phyloP scores from a whole-genome alignment of 2,113 vertebrate species.

The Oryzias curvinotus region DNA sequence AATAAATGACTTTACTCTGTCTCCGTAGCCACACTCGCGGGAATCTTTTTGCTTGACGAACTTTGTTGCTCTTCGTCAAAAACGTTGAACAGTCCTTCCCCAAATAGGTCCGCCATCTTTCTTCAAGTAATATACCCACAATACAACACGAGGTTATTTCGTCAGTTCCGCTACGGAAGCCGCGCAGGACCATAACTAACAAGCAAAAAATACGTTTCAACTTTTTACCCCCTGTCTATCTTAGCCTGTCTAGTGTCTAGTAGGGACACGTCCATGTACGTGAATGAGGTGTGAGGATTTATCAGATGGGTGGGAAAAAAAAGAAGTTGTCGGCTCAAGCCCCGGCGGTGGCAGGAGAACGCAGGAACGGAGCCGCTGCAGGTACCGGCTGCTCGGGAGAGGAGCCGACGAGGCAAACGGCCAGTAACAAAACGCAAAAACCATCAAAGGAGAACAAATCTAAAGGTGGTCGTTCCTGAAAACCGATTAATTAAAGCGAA shows the following conservation, averaged over 20 bases:
- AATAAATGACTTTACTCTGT: constrained; percentile 64
- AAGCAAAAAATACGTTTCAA: too few species aligned
- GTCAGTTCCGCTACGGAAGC: neutral
- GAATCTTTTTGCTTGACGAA: constrained; percentile 69
- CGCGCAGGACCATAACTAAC: too few species aligned
- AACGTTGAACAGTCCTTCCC: constrained; percentile 93
- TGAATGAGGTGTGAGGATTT: neutral
- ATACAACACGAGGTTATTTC: constrained; percentile 36
- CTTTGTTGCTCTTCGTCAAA: constrained; percentile 87
- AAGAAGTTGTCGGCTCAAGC: constrained; percentile 79
- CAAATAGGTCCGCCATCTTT: constrained; percentile 91
- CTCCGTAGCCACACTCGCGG: constrained; percentile 34
- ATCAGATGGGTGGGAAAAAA: constrained; percentile 89
- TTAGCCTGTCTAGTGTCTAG: constrained; percentile 9
- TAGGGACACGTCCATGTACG: neutral
- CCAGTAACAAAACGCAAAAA: constrained; percentile 55
- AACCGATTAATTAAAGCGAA: neutral
- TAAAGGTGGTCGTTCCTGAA: constrained; percentile 59
- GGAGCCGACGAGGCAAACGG: constrained; percentile 65
- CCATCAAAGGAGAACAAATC: constrained; percentile 70
- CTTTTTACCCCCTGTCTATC: too few species aligned
- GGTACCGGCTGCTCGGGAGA: constrained; percentile 71
- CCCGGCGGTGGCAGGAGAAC: constrained; percentile 44
- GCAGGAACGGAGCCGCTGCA: constrained; percentile 44
- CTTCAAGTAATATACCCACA: constrained; percentile 52